Base-by-base conservation (phyloP, 2,888 invertebrate genomes). In the Gymnosoma rotundatum region DNA sequence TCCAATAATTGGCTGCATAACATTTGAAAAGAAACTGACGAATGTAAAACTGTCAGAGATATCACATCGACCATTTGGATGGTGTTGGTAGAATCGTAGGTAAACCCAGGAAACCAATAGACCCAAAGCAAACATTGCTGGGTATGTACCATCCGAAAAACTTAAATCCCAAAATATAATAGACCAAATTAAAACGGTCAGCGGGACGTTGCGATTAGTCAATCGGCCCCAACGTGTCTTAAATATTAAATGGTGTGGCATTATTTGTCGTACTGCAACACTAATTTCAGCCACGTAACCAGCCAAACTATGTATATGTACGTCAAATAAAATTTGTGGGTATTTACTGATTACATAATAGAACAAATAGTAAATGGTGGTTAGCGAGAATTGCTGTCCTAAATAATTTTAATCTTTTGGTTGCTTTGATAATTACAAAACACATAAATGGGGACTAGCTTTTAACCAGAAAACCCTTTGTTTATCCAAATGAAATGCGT, bases 21-120 rank as follows among this genome's bases (percentile, higher is more conserved):
- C 96, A 90, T 96, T 97, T 54, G 99, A 99, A 92, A 99, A 99
- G 93, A 99, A 99, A 92, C 98, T 98, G 92, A 94, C 95, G 94
- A 99, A 99, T 87, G 97, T 97, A 91, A 99, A 99, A 91, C 96
- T 98, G 90, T 99, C 98, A 10, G 98, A 98, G 95, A 97, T 96
- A 92, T 99, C 99, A 58, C 99, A 99, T 9, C 96, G 95, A 4
- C 98, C 98, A 93, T 98, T 99, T 88, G 95, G 96, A 92, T 99
- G 99, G 88, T 96, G 95, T 91, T 99, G 99, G 93, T 98, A 98
- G 93, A 99, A 99, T 87, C 99, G 94, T 82, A 99, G 94, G 91
- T 99, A 99, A 58, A 97, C 94, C 98, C 99, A 99, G 61, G 98
- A 97, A 16, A 97, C 95, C 60, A 98, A 93, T 6, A 98, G 94